Evolutionary conservation across 2,797 vertebrate species (phyloP), one percentile per base, ranked within the genome.

Genomic region (Pempheris klunzingeri): DNA sequence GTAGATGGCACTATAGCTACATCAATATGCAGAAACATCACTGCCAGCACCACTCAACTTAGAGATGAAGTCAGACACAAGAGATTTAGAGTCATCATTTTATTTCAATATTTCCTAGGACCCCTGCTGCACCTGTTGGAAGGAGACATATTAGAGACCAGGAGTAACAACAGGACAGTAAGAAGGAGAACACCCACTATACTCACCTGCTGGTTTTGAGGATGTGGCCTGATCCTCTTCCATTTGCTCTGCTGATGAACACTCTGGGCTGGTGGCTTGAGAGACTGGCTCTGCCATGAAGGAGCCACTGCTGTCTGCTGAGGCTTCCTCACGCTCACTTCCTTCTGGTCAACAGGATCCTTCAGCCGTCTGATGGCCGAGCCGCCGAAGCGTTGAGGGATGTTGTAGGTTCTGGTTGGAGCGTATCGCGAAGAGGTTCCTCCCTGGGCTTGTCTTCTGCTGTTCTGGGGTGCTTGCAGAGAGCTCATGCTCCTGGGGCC

Each of bases 321-420:
- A 0, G 65, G 85, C 20, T 59, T 74, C 38, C 15, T 11, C 14
- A 36, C 5, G 0, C 1, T 14, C 13, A 0, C 26, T 3, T 22
- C 1, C 5, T 5, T 26, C 60, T 66, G 49, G 1, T 71, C 32
- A 0, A 17, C 26, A 10, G 80, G 57, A 0, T 55, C 4, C 0
- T 1, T 78, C 13, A 81, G 79, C 14, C 91, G 69, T 18, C 74
- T 82, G 73, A 93, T 91, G 0, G 63, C 0, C 0, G 0, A 52
- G 8, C 91, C 91, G 0, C 91, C 91, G 0, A 76, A 88, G 1
- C 0, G 12, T 0, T 46, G 0, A 0, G 91, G 93, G 80, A 93
- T 87, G 1, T 0, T 5, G 18, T 64, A 0, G n/a, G 14, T 17
- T 2, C 0, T 54, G 0, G 61, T 78, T 0, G 81, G 84, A 36